phyloP scores from a whole-genome alignment of 2,797 vertebrate species.

The Tenualosa ilisha region DNA sequence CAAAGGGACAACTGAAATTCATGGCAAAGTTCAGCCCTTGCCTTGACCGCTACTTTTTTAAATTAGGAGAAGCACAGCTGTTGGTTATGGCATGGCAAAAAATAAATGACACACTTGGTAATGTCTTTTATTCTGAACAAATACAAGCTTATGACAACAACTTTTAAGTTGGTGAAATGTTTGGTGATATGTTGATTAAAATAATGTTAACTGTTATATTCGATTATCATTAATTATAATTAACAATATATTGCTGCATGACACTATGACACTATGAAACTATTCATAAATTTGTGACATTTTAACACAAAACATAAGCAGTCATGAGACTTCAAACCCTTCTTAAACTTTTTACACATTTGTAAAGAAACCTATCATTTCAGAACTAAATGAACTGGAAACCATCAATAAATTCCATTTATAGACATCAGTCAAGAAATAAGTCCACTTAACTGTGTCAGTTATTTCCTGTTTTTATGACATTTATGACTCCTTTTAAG shows the following conservation, averaged over 20 bases:
- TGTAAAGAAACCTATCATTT: too few relatives aligned
- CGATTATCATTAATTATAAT: background rate
- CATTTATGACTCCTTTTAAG: too few relatives aligned
- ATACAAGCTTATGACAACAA: background rate
- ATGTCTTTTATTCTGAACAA: background rate
- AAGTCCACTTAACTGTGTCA: background rate
- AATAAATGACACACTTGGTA: background rate
- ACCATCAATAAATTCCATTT: too few relatives aligned
- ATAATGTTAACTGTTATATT: background rate
- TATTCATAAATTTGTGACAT: too few relatives aligned
- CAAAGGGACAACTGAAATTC: constrained; percentile 20
- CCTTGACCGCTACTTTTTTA: constrained; percentile 12
- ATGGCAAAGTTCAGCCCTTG: constrained; percentile 12
- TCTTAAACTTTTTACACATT: too few relatives aligned
- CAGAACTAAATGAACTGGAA: too few relatives aligned
- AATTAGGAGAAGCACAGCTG: background rate
- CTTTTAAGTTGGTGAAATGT: background rate
- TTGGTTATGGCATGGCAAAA: background rate
- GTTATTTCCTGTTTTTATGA: background rate
- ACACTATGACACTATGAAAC: too few relatives aligned
- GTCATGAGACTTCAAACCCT: too few relatives aligned
- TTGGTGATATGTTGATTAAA: background rate
- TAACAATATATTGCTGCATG: background rate
- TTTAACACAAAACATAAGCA: too few relatives aligned
- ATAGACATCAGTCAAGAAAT: background rate